These are phyloP conservation scores for Rhinopomastus cyanomelas DNA, from an alignment of 2,113 vertebrate species.

Conservation along the genomic window DNA sequence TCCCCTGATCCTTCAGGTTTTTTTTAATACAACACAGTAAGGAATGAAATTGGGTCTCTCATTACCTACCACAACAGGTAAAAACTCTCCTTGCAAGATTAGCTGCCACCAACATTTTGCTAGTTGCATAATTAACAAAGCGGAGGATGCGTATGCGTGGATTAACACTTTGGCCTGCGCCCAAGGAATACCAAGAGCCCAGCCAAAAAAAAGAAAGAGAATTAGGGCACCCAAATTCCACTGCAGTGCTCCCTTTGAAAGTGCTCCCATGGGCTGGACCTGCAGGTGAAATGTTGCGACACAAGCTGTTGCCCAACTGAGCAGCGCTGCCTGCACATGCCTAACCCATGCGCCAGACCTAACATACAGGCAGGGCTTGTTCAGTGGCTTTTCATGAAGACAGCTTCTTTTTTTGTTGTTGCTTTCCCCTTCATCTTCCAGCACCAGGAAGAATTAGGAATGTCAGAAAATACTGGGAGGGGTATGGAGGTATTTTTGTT, in stretches of 20 bases:
- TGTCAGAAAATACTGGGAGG: neutral
- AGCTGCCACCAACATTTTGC: neutral
- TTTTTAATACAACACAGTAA: neutral
- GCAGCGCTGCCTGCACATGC: slow-evolving; percentile 51
- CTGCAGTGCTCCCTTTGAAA: slow-evolving; percentile 50
- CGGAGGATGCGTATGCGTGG: neutral
- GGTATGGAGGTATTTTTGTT: neutral
- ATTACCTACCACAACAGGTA: neutral
- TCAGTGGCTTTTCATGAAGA: neutral
- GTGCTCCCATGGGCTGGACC: slow-evolving; percentile 32
- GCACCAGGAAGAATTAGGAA: neutral
- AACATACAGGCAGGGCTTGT: slow-evolving; percentile 10
- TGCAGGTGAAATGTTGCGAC: slow-evolving; percentile 65
- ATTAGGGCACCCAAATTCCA: slow-evolving; percentile 56
- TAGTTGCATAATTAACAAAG: slow-evolving; percentile 19
- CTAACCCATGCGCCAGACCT: slow-evolving; percentile 5
- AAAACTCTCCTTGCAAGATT: neutral
- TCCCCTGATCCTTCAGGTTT: neutral
- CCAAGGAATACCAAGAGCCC: slow-evolving; percentile 46
- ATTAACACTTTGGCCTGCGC: neutral
- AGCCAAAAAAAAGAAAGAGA: neutral
- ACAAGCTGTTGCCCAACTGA: slow-evolving; percentile 40
- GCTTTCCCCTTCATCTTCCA: neutral
- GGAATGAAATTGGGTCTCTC: neutral
- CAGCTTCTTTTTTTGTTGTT: neutral